Percentiles rank a stretch among this genome's conserved stretches.
phyloP scores from a whole-genome alignment of 2,797 vertebrate genomes.

The Bovichtus diacanthus region DNA sequence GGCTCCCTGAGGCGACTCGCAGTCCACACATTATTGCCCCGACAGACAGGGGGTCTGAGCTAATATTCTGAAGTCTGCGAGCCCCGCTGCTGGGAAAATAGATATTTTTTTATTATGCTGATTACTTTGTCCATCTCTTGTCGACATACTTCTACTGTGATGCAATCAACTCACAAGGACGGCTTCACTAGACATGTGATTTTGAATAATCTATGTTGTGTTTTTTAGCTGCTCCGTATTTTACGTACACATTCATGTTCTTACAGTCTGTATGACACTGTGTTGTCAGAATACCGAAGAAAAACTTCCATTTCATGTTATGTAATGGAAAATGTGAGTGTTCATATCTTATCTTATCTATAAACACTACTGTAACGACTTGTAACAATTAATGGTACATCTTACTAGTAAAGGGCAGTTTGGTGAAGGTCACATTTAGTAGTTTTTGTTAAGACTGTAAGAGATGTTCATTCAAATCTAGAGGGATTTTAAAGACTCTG shows the following conservation, averaged over 20 bases:
- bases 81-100: constrained; percentile 64
- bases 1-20: constrained; percentile 64
- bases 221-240: too few species aligned
- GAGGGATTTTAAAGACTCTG: background rate
- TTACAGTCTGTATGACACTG: too few species aligned
- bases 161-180: constrained; percentile 2
- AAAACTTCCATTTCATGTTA: too few species aligned
- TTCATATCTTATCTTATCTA: too few species aligned
- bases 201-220: background rate
- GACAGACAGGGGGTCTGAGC: constrained; percentile 62
- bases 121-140: constrained; percentile 14
- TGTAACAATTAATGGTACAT: background rate
- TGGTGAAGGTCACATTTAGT: background rate
- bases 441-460: background rate
- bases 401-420: background rate
- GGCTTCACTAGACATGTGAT: background rate
- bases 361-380: too few species aligned
- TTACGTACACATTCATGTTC: too few species aligned
- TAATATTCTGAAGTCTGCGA: constrained; percentile 55
- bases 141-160: background rate
- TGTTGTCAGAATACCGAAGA: too few species aligned
- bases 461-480: background rate
- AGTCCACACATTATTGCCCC: constrained; percentile 69
- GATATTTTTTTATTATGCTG: constrained; percentile 15
- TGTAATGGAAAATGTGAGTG: too few species aligned